A percentile compares a stretch with the other conserved stretches of the same genome.
Conservation (phyloP, 2,113 vertebrate genomes). For the Lanius collurio region DNA sequence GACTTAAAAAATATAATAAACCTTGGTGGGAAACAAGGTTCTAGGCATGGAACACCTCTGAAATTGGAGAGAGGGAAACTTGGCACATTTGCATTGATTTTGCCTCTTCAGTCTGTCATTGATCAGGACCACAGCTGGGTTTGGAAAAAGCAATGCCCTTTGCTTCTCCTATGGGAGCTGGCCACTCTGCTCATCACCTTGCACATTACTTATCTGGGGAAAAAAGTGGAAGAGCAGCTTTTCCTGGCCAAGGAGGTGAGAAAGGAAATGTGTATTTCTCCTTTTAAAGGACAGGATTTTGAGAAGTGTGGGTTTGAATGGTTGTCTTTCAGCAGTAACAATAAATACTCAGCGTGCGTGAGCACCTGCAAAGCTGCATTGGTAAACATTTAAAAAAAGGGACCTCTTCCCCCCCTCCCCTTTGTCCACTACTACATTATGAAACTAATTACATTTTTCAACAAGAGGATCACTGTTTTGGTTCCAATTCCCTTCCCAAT, state of each 20-base stretch:
- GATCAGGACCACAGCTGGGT: background rate
- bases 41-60: background rate
- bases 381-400: background rate
- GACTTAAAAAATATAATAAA: background rate
- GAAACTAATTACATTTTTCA: slow-evolving; percentile 48
- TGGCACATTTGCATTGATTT: background rate
- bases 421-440: slow-evolving; percentile 36
- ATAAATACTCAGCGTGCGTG: background rate
- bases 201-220: background rate
- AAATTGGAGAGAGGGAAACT: background rate
- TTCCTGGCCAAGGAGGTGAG: background rate
- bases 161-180: background rate
- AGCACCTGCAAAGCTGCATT: background rate
- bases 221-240: background rate
- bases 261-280: background rate
- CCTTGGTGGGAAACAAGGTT: background rate
- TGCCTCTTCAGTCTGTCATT: background rate
- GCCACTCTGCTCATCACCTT: background rate
- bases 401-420: background rate
- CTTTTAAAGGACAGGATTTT: background rate
- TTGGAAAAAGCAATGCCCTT: background rate
- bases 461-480: slow-evolving; percentile 55
- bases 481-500: background rate
- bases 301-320: background rate
- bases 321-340: background rate